These are phyloP conservation scores for Carterocephalus palaemon DNA, from an alignment of 2,888 invertebrate genomes.

Conservation along the genomic window DNA sequence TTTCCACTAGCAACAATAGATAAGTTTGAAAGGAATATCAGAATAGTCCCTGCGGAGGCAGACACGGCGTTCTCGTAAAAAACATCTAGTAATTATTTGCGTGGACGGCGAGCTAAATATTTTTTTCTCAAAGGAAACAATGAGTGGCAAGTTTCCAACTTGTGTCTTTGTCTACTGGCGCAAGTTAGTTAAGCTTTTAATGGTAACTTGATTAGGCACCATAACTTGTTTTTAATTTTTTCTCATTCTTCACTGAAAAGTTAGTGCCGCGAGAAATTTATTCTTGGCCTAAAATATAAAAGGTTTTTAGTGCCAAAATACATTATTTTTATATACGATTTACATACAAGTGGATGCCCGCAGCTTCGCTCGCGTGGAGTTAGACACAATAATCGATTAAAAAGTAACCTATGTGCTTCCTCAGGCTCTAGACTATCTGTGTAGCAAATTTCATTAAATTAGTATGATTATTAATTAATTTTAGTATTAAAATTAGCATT, in stretches of 20 bases:
- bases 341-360: neutral
- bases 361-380: too few relatives aligned
- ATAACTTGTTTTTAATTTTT: slow-evolving; percentile 38
- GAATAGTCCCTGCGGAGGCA: neutral
- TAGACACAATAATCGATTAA: too few relatives aligned
- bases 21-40: neutral
- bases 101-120: slow-evolving; percentile 13
- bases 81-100: slow-evolving; percentile 15
- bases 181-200: slow-evolving; percentile 27
- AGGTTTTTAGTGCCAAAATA: slow-evolving; percentile 7
- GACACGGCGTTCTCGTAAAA: slow-evolving; percentile 3
- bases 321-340: slow-evolving; percentile 3
- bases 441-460: too few relatives aligned
- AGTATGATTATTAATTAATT: too few relatives aligned
- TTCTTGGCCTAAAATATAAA: slow-evolving; percentile 26
- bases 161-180: slow-evolving; percentile 30
- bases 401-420: too few relatives aligned
- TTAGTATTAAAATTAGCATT: too few relatives aligned
- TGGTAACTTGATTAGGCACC: slow-evolving; percentile 33
- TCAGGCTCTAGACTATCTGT: too few relatives aligned
- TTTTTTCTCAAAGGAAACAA: slow-evolving; percentile 27
- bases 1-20: slow-evolving; percentile 1
- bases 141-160: slow-evolving; percentile 28
- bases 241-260: slow-evolving; percentile 34
- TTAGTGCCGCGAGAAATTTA: slow-evolving; percentile 26